Percentiles rank a stretch among this genome's conserved stretches.
These are phyloP conservation scores for Sepioteuthis lessoniana DNA, from an alignment of 2,888 invertebrate genomes.

Conservation along the genomic window DNA sequence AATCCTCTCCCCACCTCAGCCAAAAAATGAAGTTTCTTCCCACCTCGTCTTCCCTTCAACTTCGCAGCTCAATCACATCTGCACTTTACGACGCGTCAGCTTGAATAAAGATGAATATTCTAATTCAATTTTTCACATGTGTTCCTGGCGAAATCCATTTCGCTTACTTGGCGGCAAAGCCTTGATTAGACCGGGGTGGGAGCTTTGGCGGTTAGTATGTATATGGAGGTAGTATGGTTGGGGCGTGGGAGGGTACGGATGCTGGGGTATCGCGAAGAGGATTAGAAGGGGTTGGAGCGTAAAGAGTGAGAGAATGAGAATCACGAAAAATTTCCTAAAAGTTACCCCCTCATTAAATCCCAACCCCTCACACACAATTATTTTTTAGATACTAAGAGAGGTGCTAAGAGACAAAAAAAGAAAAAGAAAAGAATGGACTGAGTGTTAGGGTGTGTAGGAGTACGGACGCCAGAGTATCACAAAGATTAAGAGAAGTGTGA, in stretches of 20 bases:
- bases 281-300: not conserved
- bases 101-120: not conserved
- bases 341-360: not conserved
- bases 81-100: constrained; percentile 19
- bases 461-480: too few relatives aligned
- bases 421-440: too few relatives aligned
- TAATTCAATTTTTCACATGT: not conserved
- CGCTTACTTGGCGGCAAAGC: constrained; percentile 2
- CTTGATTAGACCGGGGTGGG: not conserved
- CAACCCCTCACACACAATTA: too few relatives aligned
- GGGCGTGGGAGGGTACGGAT: not conserved
- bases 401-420: too few relatives aligned
- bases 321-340: not conserved
- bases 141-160: not conserved
- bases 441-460: too few relatives aligned
- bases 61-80: not conserved
- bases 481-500: too few relatives aligned
- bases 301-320: not conserved
- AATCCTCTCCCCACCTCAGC: not conserved
- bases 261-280: not conserved
- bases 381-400: too few relatives aligned
- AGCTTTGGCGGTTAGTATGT: not conserved
- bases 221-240: not conserved
- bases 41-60: not conserved
- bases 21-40: not conserved